phyloP scores from a whole-genome alignment of 2,113 vertebrate genomes.

The Verasper variegatus region DNA sequence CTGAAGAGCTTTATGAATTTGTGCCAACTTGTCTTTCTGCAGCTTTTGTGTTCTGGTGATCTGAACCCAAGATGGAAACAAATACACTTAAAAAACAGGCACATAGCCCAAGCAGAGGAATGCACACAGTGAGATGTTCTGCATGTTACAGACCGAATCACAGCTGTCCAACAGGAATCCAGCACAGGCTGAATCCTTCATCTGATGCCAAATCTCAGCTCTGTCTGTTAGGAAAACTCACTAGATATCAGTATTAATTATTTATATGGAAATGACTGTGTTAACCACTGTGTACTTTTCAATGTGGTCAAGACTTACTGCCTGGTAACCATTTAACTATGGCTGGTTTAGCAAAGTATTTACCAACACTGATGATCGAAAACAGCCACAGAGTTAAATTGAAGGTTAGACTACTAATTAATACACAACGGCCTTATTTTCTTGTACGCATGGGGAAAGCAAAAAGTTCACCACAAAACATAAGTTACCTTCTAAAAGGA shows the following conservation, averaged over 20 bases:
- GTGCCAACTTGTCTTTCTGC: conserved; percentile 30
- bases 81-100: neutral
- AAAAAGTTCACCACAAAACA: neutral
- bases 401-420: neutral
- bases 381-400: neutral
- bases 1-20: conserved; percentile 47
- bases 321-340: conserved; percentile 22
- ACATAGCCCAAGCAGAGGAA: neutral
- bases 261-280: conserved; percentile 28
- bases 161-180: neutral
- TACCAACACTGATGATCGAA: neutral
- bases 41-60: conserved; percentile 48
- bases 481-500: neutral
- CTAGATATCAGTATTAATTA: conserved; percentile 22
- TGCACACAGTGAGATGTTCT: neutral
- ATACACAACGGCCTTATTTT: neutral
- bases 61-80: conserved; percentile 28
- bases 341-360: neutral
- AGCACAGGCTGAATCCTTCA: too few relatives aligned
- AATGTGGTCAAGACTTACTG: conserved; percentile 7
- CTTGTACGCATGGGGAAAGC: neutral
- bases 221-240: neutral
- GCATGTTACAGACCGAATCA: conserved; percentile 3
- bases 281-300: conserved; percentile 9
- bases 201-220: conserved; percentile 9